Evolutionary conservation across 2,797 vertebrate genomes (phyloP).

Genomic region (Eulemur mongoz): DNA sequence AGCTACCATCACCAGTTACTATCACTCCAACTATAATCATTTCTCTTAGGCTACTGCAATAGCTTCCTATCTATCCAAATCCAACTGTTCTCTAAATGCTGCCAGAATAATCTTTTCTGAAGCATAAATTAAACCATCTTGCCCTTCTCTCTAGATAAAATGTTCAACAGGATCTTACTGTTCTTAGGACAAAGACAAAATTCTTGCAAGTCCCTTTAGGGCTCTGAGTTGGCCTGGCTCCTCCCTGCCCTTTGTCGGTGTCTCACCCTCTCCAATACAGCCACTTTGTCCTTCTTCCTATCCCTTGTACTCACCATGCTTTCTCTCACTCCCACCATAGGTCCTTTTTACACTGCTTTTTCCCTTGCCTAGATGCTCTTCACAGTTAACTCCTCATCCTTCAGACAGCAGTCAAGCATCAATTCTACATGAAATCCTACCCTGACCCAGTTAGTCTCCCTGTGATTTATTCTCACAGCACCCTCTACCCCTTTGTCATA

Average conservation of each 20-base stretch:
- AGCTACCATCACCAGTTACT: neutral
- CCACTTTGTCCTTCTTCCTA: neutral
- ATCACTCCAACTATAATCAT: neutral
- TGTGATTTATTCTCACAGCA: neutral
- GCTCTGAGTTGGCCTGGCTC: neutral
- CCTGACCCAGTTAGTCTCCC: neutral
- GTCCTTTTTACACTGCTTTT: neutral
- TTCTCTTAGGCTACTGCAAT: neutral
- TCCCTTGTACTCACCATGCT: neutral
- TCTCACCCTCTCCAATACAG: neutral
- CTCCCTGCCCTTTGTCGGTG: neutral
- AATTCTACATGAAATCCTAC: neutral
- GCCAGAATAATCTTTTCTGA: conserved; percentile 13
- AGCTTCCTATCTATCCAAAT: neutral
- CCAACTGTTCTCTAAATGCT: neutral
- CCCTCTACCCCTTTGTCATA: neutral
- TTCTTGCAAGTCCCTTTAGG: neutral
- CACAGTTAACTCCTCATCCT: neutral
- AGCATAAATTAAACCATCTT: neutral
- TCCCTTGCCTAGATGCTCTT: neutral
- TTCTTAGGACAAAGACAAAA: neutral
- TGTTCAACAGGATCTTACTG: neutral
- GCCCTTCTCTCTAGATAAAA: conserved; percentile 13
- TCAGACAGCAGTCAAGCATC: neutral
- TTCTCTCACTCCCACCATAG: neutral